Base-by-base conservation (phyloP, 2,888 invertebrate genomes). In the Lymantria monacha region DNA sequence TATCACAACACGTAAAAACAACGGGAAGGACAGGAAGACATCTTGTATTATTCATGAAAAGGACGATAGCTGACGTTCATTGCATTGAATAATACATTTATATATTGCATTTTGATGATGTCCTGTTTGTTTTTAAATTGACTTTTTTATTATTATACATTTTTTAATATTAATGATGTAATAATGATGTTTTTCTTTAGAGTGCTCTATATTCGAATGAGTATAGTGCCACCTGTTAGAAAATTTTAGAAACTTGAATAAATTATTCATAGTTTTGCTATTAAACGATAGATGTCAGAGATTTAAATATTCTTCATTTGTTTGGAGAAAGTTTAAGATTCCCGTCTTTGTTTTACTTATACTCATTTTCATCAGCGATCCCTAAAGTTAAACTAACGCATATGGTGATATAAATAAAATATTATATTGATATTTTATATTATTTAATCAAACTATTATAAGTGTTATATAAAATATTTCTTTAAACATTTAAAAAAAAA, bases 81-180 rank as follows among this genome's bases (percentile, higher is more conserved):
- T 40, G 46, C 42, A n/a, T 42, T 66, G 64, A 63, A 63, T 65
- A 55, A 63, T 49, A 58, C 60, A 66, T 66, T n/a, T 42, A 49
- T 9, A 51, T 13, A 38, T 53, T 30, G 51, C 43, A 44, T 54
- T 30, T 37, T 52, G 64, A 61, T 48, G 11, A 52, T 46, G 49
- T 64, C 68, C 55, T 61, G 64, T 57, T 51, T 48, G 48, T 50
- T 43, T 14, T 30, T 13, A 37, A 22, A 36, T 36, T 1, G 3
- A 22, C 30, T 49, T 44, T 46, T 41, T 48, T 48, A 12, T 61
- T 42, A 42, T 15, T n/a, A n/a, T n/a, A n/a, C n/a, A 46, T 13
- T 45, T 40, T 53, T 43, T 51, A 48, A 44, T 50, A 12, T 30
- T 42, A 38, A 44, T 13, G 9, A 11, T 44, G 15, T 22, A 9